Evolutionary conservation across 2,797 vertebrate species (phyloP), one percentile per base, ranked within the genome.

Genomic region (Varecia variegata): DNA sequence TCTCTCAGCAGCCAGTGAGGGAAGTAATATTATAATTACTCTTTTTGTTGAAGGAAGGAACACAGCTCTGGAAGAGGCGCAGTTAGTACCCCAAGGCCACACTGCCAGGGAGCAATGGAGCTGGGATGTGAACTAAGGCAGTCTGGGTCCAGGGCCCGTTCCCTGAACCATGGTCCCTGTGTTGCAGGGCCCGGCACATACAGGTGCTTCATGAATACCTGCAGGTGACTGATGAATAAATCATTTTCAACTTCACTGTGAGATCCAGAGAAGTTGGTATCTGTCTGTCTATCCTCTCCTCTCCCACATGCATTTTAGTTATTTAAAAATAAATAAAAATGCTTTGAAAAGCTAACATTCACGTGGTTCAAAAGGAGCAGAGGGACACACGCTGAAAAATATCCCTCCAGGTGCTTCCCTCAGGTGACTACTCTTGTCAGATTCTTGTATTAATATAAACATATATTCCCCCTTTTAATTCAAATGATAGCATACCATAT

Each of bases 131-230:
- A 40, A 67, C 3, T 2, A 23, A 67, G 85, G 10, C 35, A 18
- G 4, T 58, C 58, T 27, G 83, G 35, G 18, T 20, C 21, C 3
- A 7, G 38, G 12, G 4, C 20, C 60, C 5, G 1, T 20, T 11
- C 8, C 38, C 25, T 10, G 60, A 30, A 38, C 21, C 17, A 9
- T 21, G 20, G 5, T 7, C 1, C 8, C 40, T 3, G 5, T 40
- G 35, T 23, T 3, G 15, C 27, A 0, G 0, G 1, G 20, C 54
- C n/a, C 0, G 4, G 20, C 60, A 35, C 30, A 43, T 2, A 3
- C 1, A 47, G 62, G 21, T 38, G 38, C 20, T 54, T 32, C 38
- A 8, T 6, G 45, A 54, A 0, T 40, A 38, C 5, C 47, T n/a
- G 23, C 8, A 8, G 40, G 58, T 38, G 65, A 35, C 27, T 40